Evolutionary conservation across 2,888 invertebrate species (phyloP), one percentile per base, ranked within the genome.

Genomic region (Pristionchus mayeri): DNA sequence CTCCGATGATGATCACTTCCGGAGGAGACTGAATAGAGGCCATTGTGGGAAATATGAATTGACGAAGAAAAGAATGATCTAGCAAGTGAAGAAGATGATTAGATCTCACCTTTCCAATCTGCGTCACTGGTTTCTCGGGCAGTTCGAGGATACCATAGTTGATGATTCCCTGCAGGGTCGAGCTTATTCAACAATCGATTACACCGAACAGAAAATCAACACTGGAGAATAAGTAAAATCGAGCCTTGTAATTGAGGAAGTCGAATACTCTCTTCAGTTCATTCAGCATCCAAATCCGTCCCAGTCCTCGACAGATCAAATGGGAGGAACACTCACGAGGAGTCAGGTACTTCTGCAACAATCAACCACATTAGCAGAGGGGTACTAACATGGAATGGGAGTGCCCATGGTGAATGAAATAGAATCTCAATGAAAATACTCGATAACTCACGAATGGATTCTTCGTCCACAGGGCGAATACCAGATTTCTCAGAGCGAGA

Each of bases 1-100:
- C 94, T 16, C 94, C 94, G 63, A 94, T 90, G 16, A 94, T 92
- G 37, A 94, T 87, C 79, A 94, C 91, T 85, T 90, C 44, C 1
- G 71, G 71, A 11, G 71, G 9, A 1, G 71, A 44, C 71, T 71
- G 71, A 0, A 71, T n/a, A n/a, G 40, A 16, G 21, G 37, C 4
- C 2, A 54, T 13, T 7, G 54, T 7, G 21, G 4, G 54, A 54
- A 13, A 16, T 9, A 3, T 16, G 4, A 18, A 21, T n/a, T 4
- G 54, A 4, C 4, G 21, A 21, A 54, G 54, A 4, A 54, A 4
- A 54, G 4, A 4, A 54, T 21, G 13, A 54, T 54, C n/a, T 54
- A 3, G 54, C 21, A 7, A 16, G 4, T n/a, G 21, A 21, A 9
- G 54, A n/a, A 21, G 21, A 18, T 54, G 21, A 54, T 21, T 21